A percentile compares a stretch with the other conserved stretches of the same genome.
Conservation (phyloP, 2,888 invertebrate genomes). For the Anagyrus pseudococci region DNA sequence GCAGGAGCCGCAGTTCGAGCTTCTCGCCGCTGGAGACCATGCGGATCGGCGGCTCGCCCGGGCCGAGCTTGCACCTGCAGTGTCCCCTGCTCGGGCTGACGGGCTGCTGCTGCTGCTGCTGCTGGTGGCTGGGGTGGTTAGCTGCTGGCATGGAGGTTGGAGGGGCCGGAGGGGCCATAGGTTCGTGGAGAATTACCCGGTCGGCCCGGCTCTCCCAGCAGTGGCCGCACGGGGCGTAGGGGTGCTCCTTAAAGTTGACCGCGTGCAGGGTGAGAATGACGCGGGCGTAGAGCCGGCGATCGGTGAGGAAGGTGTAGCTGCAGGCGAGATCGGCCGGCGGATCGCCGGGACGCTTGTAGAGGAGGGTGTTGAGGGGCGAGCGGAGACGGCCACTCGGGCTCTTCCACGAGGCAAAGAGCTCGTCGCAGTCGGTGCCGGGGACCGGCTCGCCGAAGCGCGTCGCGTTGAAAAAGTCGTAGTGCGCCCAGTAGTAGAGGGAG, state of each 20-base stretch:
- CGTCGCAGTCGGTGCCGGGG: slow-evolving; percentile 83
- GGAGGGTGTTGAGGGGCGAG: slow-evolving; percentile 85
- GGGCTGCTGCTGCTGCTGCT: slow-evolving; percentile 31
- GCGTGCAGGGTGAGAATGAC: slow-evolving; percentile 79
- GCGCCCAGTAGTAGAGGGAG: slow-evolving; percentile 93
- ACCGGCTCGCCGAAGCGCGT: slow-evolving; percentile 85
- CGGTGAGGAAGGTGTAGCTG: slow-evolving; percentile 83
- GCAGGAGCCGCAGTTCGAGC: slow-evolving; percentile 80
- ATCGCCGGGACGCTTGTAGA: slow-evolving; percentile 80
- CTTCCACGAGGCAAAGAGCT: slow-evolving; percentile 86
- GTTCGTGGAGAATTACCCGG: slow-evolving; percentile 80
- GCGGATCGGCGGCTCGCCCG: slow-evolving; percentile 69
- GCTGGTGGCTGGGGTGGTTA: slow-evolving; percentile 22
- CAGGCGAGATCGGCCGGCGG: slow-evolving; percentile 79
- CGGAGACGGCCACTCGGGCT: slow-evolving; percentile 77
- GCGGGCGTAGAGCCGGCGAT: slow-evolving; percentile 80
- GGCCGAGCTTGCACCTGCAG: slow-evolving; percentile 70
- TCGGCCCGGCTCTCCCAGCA: slow-evolving; percentile 88
- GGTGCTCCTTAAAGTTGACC: slow-evolving; percentile 75
- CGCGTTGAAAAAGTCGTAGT: slow-evolving; percentile 93
- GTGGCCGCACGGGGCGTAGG: slow-evolving; percentile 73
- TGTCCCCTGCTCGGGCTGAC: slow-evolving; percentile 66
- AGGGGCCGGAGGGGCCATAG: slow-evolving; percentile 63
- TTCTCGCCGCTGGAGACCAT: slow-evolving; percentile 82
- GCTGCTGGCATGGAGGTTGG: slow-evolving; percentile 64